phyloP scores from a whole-genome alignment of 1,140 invertebrate species.

The Nephila pilipes region DNA sequence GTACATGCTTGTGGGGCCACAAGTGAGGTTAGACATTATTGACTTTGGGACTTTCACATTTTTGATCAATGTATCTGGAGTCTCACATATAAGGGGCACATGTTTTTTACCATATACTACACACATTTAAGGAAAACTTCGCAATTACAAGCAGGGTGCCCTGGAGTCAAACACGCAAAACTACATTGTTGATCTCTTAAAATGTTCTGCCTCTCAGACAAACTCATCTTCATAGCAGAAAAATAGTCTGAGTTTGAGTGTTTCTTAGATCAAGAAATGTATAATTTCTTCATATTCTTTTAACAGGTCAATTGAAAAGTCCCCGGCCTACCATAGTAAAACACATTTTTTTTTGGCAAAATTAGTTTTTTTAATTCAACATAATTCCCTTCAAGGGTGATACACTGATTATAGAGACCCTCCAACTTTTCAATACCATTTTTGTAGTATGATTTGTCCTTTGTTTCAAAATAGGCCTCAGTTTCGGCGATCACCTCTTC shows the following conservation, averaged over 20 bases:
- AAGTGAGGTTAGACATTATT: not conserved
- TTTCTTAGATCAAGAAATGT: not conserved
- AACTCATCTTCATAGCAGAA: slow-evolving; percentile 48
- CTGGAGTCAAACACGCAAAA: not conserved
- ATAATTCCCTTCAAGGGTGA: too few relatives aligned
- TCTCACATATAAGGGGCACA: slow-evolving; percentile 38
- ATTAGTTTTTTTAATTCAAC: too few relatives aligned
- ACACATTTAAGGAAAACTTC: slow-evolving; percentile 21
- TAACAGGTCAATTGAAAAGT: too few relatives aligned
- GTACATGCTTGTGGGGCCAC: not conserved
- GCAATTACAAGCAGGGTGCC: slow-evolving; percentile 53
- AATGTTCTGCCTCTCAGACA: slow-evolving; percentile 30
- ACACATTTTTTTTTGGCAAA: too few relatives aligned
- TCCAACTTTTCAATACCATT: too few relatives aligned
- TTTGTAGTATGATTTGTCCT: too few relatives aligned
- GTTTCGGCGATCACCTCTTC: too few relatives aligned
- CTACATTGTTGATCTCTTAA: slow-evolving; percentile 43
- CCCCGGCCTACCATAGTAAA: too few relatives aligned
- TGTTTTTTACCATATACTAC: slow-evolving; percentile 36
- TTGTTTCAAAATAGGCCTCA: too few relatives aligned
- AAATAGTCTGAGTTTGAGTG: not conserved
- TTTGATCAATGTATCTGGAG: not conserved
- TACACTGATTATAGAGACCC: too few relatives aligned
- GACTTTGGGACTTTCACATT: not conserved
- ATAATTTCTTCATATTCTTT: too few relatives aligned